phyloP scores from a whole-genome alignment of 1,140 invertebrate species.

The Papilio xuthus region DNA sequence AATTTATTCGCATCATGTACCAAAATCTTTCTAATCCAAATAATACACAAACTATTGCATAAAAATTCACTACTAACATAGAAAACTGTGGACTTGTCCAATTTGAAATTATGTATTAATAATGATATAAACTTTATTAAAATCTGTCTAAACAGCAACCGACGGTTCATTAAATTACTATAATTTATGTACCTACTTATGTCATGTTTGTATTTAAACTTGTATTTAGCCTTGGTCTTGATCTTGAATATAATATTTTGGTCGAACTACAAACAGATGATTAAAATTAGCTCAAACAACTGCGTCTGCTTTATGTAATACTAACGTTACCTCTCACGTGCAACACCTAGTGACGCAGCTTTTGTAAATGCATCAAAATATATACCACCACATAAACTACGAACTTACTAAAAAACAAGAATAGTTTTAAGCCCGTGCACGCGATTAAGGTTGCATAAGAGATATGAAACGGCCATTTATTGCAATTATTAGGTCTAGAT shows the following conservation, averaged over 20 bases:
- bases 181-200: conserved; percentile 1
- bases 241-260: conserved; percentile 21
- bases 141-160: neutral
- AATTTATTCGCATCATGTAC: neutral
- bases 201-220: neutral
- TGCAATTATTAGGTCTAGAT: neutral
- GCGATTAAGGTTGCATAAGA: neutral
- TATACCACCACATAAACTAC: neutral
- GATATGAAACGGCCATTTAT: no score
- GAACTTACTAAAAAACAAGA: neutral
- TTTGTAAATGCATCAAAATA: conserved; percentile 5
- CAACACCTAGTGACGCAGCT: conserved; percentile 17
- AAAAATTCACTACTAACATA: neutral
- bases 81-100: conserved; percentile 2
- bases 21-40: neutral
- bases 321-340: conserved; percentile 8
- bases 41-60: neutral
- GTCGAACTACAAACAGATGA: conserved; percentile 7
- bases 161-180: neutral
- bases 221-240: neutral
- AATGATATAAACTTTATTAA: neutral
- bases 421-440: neutral
- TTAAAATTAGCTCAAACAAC: neutral
- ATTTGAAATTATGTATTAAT: neutral
- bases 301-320: conserved; percentile 19